A percentile compares a stretch with the other conserved stretches of the same genome.
These are phyloP conservation scores for Eremobia ochroleuca DNA, from an alignment of 2,888 invertebrate species.

Conservation along the genomic window DNA sequence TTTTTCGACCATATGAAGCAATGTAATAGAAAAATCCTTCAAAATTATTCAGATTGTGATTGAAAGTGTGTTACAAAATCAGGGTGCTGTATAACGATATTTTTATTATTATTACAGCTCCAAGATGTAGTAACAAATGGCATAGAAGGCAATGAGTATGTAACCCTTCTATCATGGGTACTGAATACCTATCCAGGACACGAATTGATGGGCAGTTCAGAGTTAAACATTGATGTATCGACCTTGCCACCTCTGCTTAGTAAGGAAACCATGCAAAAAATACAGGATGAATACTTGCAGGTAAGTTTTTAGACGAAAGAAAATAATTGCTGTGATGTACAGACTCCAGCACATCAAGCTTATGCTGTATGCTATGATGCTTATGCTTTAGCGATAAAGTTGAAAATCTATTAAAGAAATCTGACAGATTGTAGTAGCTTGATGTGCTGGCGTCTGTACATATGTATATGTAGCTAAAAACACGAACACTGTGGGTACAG, in stretches of 20 bases:
- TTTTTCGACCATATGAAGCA: too few species aligned
- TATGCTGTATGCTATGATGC: too few species aligned
- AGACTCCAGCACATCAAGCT: too few species aligned
- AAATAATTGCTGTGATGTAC: not conserved
- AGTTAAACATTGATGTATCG: conserved; percentile 94
- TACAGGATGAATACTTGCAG: conserved; percentile 96
- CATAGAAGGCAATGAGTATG: conserved; percentile 98
- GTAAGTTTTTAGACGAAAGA: conserved; percentile 73
- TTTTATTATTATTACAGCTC: conserved; percentile 89
- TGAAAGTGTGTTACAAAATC: too few species aligned
- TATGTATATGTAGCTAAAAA: not conserved
- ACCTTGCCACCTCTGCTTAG: conserved; percentile 95
- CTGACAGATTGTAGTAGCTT: too few species aligned
- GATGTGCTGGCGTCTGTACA: too few species aligned
- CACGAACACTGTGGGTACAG: not conserved
- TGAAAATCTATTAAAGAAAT: too few species aligned
- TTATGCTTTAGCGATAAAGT: too few species aligned
- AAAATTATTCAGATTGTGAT: too few species aligned
- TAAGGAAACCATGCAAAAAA: conserved; percentile 93
- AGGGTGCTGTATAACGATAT: not conserved
- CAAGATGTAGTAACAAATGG: conserved; percentile 97
- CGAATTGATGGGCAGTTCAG: conserved; percentile 97
- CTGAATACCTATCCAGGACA: conserved; percentile 97
- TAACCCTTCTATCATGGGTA: conserved; percentile 97
- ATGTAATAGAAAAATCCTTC: too few species aligned